Conservation (phyloP, 1,140 invertebrate species). For the Hydropsyche tenuis region DNA sequence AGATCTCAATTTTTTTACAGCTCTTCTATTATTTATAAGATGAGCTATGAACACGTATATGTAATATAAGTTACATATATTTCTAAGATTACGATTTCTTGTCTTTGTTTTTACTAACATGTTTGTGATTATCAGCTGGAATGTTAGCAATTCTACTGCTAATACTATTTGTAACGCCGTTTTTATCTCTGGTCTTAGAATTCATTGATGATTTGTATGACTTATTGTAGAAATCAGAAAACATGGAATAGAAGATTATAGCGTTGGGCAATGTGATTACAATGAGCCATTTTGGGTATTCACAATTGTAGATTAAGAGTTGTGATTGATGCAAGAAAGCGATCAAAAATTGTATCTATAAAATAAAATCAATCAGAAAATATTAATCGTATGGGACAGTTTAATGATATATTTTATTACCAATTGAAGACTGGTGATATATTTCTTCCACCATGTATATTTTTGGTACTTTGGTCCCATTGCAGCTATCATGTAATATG, state of each 20-base stretch:
- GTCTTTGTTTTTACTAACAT: slow-evolving; percentile 63
- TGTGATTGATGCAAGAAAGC: slow-evolving; percentile 81
- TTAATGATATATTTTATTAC: slow-evolving; percentile 63
- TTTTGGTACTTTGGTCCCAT: slow-evolving; percentile 76
- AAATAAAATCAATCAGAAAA: slow-evolving; percentile 38
- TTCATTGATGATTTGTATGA: slow-evolving; percentile 71
- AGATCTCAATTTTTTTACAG: slow-evolving; percentile 20
- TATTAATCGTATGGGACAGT: not conserved
- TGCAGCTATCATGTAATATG: slow-evolving; percentile 79
- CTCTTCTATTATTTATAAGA: not conserved
- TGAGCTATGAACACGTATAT: no score
- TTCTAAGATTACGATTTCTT: slow-evolving; percentile 51
- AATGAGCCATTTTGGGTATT: slow-evolving; percentile 78
- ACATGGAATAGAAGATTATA: slow-evolving; percentile 81
- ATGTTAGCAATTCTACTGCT: slow-evolving; percentile 67
- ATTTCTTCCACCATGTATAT: slow-evolving; percentile 83
- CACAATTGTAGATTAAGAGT: slow-evolving; percentile 83
- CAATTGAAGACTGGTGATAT: slow-evolving; percentile 83
- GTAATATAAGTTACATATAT: no score
- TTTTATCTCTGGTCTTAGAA: not conserved
- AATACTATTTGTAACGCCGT: slow-evolving; percentile 39
- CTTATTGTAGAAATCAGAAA: slow-evolving; percentile 80
- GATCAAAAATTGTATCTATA: slow-evolving; percentile 80
- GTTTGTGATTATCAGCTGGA: slow-evolving; percentile 60
- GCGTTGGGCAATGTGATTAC: slow-evolving; percentile 78